These are phyloP conservation scores for Malurus alboscapulatus DNA, from an alignment of 2,113 vertebrate species.

Conservation along the genomic window DNA sequence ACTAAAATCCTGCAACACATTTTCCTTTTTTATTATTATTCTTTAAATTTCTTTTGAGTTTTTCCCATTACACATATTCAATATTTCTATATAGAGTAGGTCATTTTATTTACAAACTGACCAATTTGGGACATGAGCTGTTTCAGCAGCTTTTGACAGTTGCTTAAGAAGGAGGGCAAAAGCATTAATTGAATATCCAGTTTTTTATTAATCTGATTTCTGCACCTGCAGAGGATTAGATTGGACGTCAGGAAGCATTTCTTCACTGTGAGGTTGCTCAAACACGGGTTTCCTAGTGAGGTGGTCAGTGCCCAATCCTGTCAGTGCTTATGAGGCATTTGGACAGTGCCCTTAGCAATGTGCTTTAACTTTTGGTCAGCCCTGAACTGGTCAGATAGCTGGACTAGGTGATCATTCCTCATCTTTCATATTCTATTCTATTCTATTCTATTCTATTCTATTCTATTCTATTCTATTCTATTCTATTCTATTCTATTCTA, in stretches of 20 bases:
- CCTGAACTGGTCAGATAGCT: neutral
- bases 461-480: neutral
- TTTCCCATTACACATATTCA: neutral
- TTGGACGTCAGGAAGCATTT: neutral
- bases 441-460: neutral
- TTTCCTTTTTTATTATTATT: neutral
- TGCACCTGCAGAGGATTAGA: neutral
- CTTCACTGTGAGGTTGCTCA: neutral
- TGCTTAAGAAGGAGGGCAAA: neutral
- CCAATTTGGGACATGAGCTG: neutral
- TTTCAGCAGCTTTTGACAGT: neutral
- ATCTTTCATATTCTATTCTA: neutral
- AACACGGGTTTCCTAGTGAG: neutral
- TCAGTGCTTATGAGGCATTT: neutral
- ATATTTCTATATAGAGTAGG: neutral
- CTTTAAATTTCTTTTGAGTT: neutral
- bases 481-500: neutral
- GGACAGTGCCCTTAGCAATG: neutral
- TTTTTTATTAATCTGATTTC: neutral
- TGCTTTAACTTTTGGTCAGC: neutral
- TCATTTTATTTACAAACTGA: neutral
- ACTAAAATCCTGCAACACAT: neutral
- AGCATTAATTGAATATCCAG: neutral
- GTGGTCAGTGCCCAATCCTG: neutral
- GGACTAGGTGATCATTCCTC: neutral